Conservation (phyloP, 2,888 invertebrate genomes). For the Peribatodes rhomboidaria region DNA sequence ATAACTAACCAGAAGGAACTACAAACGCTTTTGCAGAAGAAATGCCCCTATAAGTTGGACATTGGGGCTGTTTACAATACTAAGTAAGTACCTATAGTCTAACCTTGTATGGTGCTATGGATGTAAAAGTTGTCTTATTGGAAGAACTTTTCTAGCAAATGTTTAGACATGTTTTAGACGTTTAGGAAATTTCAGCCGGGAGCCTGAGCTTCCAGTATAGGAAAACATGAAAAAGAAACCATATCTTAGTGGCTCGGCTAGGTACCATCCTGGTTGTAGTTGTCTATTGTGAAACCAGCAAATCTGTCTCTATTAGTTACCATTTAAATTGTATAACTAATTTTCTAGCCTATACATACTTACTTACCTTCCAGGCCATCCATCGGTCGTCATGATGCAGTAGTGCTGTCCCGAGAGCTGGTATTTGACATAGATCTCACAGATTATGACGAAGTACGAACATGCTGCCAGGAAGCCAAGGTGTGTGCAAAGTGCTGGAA, state of each 20-base stretch:
- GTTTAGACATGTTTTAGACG: too few relatives aligned
- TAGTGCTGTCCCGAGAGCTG: conserved; percentile 92
- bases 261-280: too few relatives aligned
- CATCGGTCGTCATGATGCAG: conserved; percentile 82
- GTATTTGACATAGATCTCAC: conserved; percentile 99
- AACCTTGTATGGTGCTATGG: too few relatives aligned
- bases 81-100: conserved; percentile 75
- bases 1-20: conserved; percentile 93
- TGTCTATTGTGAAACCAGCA: too few relatives aligned
- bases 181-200: too few relatives aligned
- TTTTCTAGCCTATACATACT: neutral
- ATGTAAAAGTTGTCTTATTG: too few relatives aligned
- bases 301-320: neutral
- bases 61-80: conserved; percentile 96
- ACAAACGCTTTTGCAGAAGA: conserved; percentile 91
- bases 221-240: too few relatives aligned
- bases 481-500: conserved; percentile 99
- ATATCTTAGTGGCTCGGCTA: too few relatives aligned
- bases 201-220: too few relatives aligned
- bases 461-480: conserved; percentile 95
- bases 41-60: conserved; percentile 97
- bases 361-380: conserved; percentile 83
- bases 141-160: too few relatives aligned
- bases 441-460: conserved; percentile 98
- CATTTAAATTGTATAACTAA: neutral